Percentiles rank a stretch among this genome's conserved stretches.
phyloP scores from a whole-genome alignment of 2,113 vertebrate species.

The Petaurus breviceps region DNA sequence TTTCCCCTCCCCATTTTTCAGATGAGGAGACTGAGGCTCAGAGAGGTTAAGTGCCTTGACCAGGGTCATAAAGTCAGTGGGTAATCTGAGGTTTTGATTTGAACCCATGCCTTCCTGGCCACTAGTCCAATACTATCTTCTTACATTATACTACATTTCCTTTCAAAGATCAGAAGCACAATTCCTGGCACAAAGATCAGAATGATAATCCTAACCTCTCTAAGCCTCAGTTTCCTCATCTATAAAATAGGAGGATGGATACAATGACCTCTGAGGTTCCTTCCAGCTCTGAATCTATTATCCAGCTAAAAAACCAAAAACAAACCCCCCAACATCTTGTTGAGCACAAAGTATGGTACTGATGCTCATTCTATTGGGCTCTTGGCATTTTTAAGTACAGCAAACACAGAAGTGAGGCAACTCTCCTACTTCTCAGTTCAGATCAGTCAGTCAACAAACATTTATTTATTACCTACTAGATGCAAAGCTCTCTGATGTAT shows the following conservation, averaged over 20 bases:
- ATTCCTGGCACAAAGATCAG: not conserved
- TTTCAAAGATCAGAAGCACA: not conserved
- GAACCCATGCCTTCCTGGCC: not conserved
- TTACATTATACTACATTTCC: not conserved
- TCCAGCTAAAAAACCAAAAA: not conserved
- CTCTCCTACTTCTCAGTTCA: conserved; percentile 27
- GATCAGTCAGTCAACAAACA: not conserved
- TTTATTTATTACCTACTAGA: not conserved
- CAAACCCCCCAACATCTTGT: not conserved
- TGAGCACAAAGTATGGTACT: not conserved
- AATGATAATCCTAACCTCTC: not conserved
- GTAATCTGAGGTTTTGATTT: not conserved
- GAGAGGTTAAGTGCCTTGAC: not conserved
- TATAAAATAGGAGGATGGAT: not conserved
- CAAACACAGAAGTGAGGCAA: conserved; percentile 1
- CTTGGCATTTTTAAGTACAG: not conserved
- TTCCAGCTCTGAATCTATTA: not conserved
- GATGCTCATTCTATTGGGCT: not conserved
- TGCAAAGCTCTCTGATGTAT: not conserved
- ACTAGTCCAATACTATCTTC: not conserved
- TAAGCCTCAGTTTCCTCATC: not conserved
- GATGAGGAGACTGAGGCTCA: not conserved
- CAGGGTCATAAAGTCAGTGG: not conserved
- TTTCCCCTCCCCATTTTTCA: not conserved
- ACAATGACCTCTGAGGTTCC: not conserved